phyloP scores from a whole-genome alignment of 1,140 invertebrate genomes.

The Drosophila subobscura region DNA sequence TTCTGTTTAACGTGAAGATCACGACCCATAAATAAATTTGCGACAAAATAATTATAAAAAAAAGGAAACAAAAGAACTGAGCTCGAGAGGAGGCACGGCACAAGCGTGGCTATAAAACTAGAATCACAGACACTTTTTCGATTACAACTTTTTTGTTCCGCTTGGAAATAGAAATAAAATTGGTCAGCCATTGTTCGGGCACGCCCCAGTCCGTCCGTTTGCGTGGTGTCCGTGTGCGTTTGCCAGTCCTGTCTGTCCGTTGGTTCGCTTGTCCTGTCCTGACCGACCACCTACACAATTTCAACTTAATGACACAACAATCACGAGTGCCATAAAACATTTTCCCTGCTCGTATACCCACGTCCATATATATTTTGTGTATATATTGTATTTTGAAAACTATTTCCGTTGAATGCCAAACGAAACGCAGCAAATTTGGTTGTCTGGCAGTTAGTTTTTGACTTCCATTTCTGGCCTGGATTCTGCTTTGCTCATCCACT shows the following conservation, averaged over 20 bases:
- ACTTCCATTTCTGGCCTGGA: conserved; percentile 14
- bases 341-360: conserved; percentile 50
- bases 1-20: conserved; percentile 5
- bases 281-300: conserved; percentile 73
- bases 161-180: conserved; percentile 69
- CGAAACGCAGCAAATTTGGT: conserved; percentile 40
- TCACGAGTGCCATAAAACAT: conserved; percentile 80
- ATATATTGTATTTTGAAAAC: conserved; percentile 59
- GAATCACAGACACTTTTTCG: conserved; percentile 64
- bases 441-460: conserved; percentile 45
- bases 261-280: conserved; percentile 27
- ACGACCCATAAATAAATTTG: conserved; percentile 59
- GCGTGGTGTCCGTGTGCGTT: conserved; percentile 12
- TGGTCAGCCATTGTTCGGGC: conserved; percentile 37
- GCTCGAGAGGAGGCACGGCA: conserved; percentile 3
- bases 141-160: conserved; percentile 67
- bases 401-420: conserved; percentile 57
- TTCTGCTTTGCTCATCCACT: not conserved
- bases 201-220: conserved; percentile 30
- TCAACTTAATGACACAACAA: conserved; percentile 82
- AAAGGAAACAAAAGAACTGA: not conserved
- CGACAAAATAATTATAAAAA: conserved; percentile 75
- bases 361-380: conserved; percentile 18
- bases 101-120: conserved; percentile 47
- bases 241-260: conserved; percentile 5